phyloP scores from a whole-genome alignment of 2,113 vertebrate genomes.

The human (Homo sapiens) region GRCh38 chr2:80268501-80269000 shows the following conservation, averaged over 20 bases:
- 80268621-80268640: conserved; percentile 63
- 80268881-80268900: neutral
- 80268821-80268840: neutral
- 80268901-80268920: neutral
- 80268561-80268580: conserved; percentile 29
- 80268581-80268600: conserved; percentile 8
- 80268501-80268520: neutral
- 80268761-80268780: conserved; percentile 40
- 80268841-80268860: neutral
- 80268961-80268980: neutral
- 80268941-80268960: neutral
- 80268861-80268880: neutral
- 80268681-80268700: conserved; percentile 60
- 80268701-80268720: conserved; percentile 66
- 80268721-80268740: conserved; percentile 65
- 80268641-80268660: conserved; percentile 55
- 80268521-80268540: conserved; percentile 31
- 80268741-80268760: conserved; percentile 48
- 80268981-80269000: neutral
- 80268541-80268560: conserved; percentile 52
- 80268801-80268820: neutral
- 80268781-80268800: conserved; percentile 43
- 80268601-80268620: neutral
- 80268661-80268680: conserved; percentile 57
- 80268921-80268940: neutral